A percentile compares a stretch with the other conserved stretches of the same genome.
Evolutionary conservation across 2,888 invertebrate genomes (phyloP).

Genomic region (Sminthurinus aureus): DNA sequence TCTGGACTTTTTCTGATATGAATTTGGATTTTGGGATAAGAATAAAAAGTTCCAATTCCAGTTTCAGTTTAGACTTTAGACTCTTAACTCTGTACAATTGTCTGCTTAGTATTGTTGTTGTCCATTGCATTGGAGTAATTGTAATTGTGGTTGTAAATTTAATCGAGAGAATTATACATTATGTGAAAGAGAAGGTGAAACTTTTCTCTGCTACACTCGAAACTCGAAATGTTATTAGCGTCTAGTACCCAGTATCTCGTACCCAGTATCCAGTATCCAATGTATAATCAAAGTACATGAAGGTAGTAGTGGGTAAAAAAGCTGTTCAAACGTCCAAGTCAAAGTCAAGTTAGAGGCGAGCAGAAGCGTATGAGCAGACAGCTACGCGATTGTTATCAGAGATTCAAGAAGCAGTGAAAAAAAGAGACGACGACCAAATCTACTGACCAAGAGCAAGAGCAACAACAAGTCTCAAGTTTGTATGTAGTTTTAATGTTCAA

Average conservation of each 20-base stretch:
- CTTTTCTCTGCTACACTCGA: not conserved
- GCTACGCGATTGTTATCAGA: slow-evolving; percentile 1
- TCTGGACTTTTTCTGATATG: not conserved
- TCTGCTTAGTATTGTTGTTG: no score
- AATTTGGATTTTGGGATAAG: not conserved
- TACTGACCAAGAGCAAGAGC: not conserved
- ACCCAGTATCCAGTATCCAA: no score
- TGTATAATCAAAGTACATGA: no score
- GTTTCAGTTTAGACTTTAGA: not conserved
- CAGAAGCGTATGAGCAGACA: not conserved
- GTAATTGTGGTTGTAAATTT: not conserved
- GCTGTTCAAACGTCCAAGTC: no score
- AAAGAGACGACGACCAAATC: not conserved
- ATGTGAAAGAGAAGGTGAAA: not conserved
- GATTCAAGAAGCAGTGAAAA: not conserved
- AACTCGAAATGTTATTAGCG: not conserved
- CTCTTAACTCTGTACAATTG: no score
- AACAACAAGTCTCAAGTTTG: not conserved
- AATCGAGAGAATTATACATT: not conserved
- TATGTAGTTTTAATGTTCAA: no score
- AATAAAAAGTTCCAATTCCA: not conserved
- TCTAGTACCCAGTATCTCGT: not conserved
- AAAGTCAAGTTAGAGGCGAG: not conserved
- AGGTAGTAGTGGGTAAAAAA: no score
- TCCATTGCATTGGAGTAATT: not conserved